These are phyloP conservation scores for Macrobrachium rosenbergii DNA, from an alignment of 1,140 invertebrate species.

Conservation along the genomic window DNA sequence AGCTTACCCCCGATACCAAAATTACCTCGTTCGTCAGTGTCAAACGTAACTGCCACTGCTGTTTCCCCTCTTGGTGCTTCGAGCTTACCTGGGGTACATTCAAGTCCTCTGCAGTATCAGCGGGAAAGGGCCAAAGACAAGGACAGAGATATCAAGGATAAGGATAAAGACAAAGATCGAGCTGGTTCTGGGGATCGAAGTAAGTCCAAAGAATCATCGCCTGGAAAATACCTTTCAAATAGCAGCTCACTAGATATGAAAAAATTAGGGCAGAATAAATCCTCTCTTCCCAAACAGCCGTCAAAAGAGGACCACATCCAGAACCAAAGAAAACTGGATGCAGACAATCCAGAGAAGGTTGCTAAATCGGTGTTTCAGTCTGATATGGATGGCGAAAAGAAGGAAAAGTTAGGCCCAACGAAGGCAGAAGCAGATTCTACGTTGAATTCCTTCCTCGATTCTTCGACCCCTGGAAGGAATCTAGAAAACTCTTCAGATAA, in stretches of 20 bases:
- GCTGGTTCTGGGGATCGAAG: slow-evolving; percentile 32
- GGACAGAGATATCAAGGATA: slow-evolving; percentile 59
- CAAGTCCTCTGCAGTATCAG: slow-evolving; percentile 57
- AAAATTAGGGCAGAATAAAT: slow-evolving; percentile 40
- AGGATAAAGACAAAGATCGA: slow-evolving; percentile 62
- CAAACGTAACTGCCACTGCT: slow-evolving; percentile 62
- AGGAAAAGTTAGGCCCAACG: slow-evolving; percentile 39
- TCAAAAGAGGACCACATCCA: slow-evolving; percentile 59
- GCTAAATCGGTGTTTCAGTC: slow-evolving; percentile 24
- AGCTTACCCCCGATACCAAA: slow-evolving; percentile 64
- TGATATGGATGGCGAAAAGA: slow-evolving; percentile 33
- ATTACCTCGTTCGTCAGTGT: slow-evolving; percentile 57
- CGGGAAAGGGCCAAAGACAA: slow-evolving; percentile 58
- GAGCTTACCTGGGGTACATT: slow-evolving; percentile 52
- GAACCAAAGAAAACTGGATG: slow-evolving; percentile 51
- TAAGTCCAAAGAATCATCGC: slow-evolving; percentile 21
- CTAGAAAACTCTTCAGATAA: slow-evolving; percentile 37
- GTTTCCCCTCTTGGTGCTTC: slow-evolving; percentile 63
- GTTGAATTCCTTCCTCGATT: slow-evolving; percentile 25
- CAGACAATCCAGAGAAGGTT: slow-evolving; percentile 36
- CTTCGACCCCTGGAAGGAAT: slow-evolving; percentile 24
- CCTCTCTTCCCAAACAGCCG: slow-evolving; percentile 39
- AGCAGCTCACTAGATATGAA: background rate
- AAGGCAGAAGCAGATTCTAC: slow-evolving; percentile 59
- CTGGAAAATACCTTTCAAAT: background rate